Evolutionary conservation across 2,797 vertebrate genomes (phyloP).

Genomic region (Sebastes hopkinsi): DNA sequence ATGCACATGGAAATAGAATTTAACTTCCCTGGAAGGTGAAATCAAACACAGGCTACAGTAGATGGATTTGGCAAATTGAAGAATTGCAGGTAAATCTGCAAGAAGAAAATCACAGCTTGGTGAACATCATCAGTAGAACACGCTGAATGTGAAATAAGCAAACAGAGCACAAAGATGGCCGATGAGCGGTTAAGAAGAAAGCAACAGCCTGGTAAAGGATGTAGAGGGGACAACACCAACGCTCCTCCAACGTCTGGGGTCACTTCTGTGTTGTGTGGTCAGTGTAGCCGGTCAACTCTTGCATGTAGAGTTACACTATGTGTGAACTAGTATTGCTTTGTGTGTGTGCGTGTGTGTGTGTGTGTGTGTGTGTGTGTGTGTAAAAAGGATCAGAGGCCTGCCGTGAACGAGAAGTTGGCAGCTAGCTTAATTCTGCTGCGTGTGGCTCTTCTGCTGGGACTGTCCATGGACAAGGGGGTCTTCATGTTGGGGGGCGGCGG

Average conservation of each 20-base stretch:
- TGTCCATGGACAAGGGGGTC: slow-evolving; percentile 70
- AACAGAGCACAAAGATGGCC: not conserved
- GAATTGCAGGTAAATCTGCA: slow-evolving; percentile 74
- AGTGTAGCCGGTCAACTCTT: slow-evolving; percentile 60
- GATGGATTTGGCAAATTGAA: slow-evolving; percentile 59
- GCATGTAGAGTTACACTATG: slow-evolving; percentile 59
- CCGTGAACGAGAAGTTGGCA: slow-evolving; percentile 94
- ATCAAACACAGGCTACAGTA: slow-evolving; percentile 23
- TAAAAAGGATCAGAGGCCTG: slow-evolving; percentile 72
- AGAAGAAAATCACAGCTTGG: slow-evolving; percentile 52
- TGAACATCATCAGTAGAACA: slow-evolving; percentile 14
- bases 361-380: not conserved
- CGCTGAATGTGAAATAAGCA: not conserved
- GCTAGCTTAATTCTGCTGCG: slow-evolving; percentile 93
- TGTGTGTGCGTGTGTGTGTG: not conserved
- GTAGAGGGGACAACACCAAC: not conserved
- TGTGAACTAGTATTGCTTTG: not conserved
- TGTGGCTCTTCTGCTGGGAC: slow-evolving; percentile 88
- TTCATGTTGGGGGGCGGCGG: slow-evolving; percentile 19
- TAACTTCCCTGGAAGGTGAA: slow-evolving; percentile 17
- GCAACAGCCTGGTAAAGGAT: slow-evolving; percentile 30
- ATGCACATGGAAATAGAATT: slow-evolving; percentile 15
- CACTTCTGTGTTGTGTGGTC: slow-evolving; percentile 7
- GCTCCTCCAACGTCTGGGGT: slow-evolving; percentile 9
- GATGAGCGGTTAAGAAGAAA: not conserved